A percentile compares a stretch with the other conserved stretches of the same genome.
phyloP scores from a whole-genome alignment of 2,888 invertebrate genomes.

The Apamea sordens region DNA sequence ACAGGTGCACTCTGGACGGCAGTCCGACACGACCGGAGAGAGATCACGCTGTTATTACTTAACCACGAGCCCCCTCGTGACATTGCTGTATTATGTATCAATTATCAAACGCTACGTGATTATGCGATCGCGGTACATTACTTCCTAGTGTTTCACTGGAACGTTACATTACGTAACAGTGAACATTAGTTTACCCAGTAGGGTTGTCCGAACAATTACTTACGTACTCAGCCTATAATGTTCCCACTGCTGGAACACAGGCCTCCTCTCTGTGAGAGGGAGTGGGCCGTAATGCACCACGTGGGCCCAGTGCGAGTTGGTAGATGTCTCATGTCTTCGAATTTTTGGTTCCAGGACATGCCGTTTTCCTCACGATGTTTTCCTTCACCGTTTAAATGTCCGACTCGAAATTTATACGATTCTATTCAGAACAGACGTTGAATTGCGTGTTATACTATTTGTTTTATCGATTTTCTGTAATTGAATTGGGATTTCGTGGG shows the following conservation, averaged over 20 bases:
- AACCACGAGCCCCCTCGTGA: constrained; percentile 42
- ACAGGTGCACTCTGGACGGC: background rate
- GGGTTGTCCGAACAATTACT: constrained; percentile 54
- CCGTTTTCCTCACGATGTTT: too few species aligned
- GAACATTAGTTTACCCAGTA: constrained; percentile 24
- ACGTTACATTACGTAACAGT: constrained; percentile 53
- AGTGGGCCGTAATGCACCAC: too few species aligned
- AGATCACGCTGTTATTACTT: background rate
- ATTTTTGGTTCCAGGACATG: too few species aligned
- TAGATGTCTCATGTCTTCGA: too few species aligned
- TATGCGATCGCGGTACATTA: constrained; percentile 51
- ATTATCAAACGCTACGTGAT: constrained; percentile 63
- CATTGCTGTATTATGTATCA: constrained; percentile 61
- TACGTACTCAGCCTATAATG: background rate
- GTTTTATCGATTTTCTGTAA: constrained; percentile 34
- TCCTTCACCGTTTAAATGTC: constrained; percentile 13
- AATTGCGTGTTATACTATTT: constrained; percentile 28
- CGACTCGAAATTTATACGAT: constrained; percentile 19
- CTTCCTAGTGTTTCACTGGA: constrained; percentile 60
- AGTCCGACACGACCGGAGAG: background rate
- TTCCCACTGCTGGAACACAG: too few species aligned
- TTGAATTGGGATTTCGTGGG: constrained; percentile 2
- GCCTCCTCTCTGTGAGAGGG: too few species aligned
- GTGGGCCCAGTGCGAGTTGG: too few species aligned
- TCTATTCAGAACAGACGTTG: constrained; percentile 8